Evolutionary conservation across 2,888 invertebrate genomes (phyloP).

Genomic region (Phalera bucephala): DNA sequence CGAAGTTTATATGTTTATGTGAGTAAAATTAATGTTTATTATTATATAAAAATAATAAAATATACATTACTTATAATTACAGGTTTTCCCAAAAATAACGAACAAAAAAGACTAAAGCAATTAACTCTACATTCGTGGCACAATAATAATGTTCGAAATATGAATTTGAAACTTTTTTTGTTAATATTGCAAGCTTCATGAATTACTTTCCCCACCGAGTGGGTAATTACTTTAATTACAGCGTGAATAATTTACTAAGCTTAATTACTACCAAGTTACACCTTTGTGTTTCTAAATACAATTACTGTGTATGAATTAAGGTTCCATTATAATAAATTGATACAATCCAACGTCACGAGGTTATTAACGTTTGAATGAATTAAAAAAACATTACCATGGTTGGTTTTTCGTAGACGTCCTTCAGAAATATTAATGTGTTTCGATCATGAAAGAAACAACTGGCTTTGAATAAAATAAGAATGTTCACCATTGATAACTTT

Average conservation of each 20-base stretch:
- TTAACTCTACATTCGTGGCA: too few relatives aligned
- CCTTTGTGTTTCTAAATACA: constrained; percentile 6
- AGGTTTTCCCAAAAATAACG: not conserved
- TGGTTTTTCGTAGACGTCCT: not conserved
- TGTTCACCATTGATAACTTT: too few relatives aligned
- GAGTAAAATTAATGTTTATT: constrained; percentile 42
- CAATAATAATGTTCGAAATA: not conserved
- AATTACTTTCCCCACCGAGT: not conserved
- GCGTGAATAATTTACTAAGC: constrained; percentile 10
- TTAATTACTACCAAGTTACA: constrained; percentile 19
- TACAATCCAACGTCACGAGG: not conserved
- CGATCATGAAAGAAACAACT: not conserved
- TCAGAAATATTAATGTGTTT: not conserved
- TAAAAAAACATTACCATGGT: constrained; percentile 4
- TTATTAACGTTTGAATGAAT: not conserved
- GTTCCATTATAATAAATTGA: not conserved
- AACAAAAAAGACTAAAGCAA: too few relatives aligned
- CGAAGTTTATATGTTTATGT: constrained; percentile 68
- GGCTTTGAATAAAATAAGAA: too few relatives aligned
- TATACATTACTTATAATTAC: too few relatives aligned
- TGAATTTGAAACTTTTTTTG: too few relatives aligned
- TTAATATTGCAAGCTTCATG: not conserved
- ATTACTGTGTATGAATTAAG: not conserved
- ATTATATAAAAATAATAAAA: too few relatives aligned
- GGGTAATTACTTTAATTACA: not conserved